Percentiles rank a stretch among this genome's conserved stretches.
Conservation (phyloP, 2,888 invertebrate species). For the Hirtodrosophila duncani region DNA sequence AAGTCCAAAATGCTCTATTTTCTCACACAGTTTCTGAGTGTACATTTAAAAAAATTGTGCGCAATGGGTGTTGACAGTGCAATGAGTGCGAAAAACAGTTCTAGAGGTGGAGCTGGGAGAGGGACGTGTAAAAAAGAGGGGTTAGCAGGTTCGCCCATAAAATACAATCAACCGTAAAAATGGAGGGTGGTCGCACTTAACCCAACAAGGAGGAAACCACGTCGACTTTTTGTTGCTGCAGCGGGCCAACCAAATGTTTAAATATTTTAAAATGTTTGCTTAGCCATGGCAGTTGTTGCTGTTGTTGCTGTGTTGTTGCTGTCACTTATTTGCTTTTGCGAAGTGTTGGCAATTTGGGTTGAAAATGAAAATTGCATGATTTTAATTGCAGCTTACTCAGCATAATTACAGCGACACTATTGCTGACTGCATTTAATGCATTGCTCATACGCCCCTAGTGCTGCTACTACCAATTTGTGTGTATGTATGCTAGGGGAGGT, state of each 20-base stretch:
- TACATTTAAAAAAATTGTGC: too few relatives aligned
- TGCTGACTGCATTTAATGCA: constrained; percentile 53
- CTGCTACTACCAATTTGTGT: neutral
- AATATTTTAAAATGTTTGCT: constrained; percentile 72
- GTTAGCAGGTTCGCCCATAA: constrained; percentile 49
- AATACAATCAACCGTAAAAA: constrained; percentile 71
- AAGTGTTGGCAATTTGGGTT: constrained; percentile 63
- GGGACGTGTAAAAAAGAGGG: neutral
- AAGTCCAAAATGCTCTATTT: too few relatives aligned
- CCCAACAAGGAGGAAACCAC: constrained; percentile 35
- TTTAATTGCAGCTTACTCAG: constrained; percentile 71
- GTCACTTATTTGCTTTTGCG: constrained; percentile 62
- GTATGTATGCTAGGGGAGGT: constrained; percentile 14
- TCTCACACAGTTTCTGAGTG: too few relatives aligned
- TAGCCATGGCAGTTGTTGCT: constrained; percentile 42
- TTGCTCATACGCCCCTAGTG: constrained; percentile 57
- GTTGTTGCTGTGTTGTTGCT: constrained; percentile 17
- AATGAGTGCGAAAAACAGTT: too few relatives aligned
- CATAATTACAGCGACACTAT: constrained; percentile 41
- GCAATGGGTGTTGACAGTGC: too few relatives aligned
- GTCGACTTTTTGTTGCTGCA: constrained; percentile 31
- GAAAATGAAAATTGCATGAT: constrained; percentile 72
- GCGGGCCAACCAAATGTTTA: constrained; percentile 43
- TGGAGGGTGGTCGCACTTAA: constrained; percentile 65
- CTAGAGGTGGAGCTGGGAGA: neutral